Evolutionary conservation across 2,113 vertebrate species (phyloP), one percentile per base, ranked within the genome.

Genomic region (Clupea harengus): DNA sequence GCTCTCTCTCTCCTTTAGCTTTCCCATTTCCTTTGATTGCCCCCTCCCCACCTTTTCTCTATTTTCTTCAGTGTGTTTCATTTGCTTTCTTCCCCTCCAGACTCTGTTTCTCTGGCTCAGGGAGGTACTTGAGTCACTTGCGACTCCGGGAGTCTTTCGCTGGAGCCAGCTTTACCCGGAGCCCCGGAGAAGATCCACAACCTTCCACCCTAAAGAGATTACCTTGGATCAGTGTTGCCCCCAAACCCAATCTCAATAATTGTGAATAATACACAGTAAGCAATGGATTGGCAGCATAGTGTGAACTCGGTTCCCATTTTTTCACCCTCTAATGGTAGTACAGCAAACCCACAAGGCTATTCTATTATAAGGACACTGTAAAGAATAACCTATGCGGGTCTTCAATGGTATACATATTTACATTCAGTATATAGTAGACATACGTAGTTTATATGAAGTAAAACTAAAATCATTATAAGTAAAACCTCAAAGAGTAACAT

Each of bases 1-100:
- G n/a, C 83, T 83, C 86, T 89, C 89, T 90, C 89, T 90, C 91
- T 89, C 90, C 91, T 92, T 92, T 91, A 90, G 85, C 89, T 89
- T 83, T 47, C 87, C 89, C 90, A 91, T 93, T 94, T 94, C 88
- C 93, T 94, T 94, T 94, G 92, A 94, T 95, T 94, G 84, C 82
- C 64, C 78, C 81, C 32, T 22, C 52, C 49, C 7, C 25, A 32
- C 72, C 67, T 39, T 75, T 87, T 89, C 52, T 90, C 82, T 85
- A 28, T 82, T 84, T 39, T 39, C 83, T 87, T 67, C 85, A 82
- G 57, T 45, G 89, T 91, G 91, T 91, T 92, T 89, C 91, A 91
- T 89, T 89, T 94, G 89, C 89, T 91, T 92, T 39, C 39, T 90
- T 92, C 92, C 57, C 64, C 82, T 82, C 89, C 91, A 92, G 90